Conservation (phyloP, 92 coral and sea anemone species). For the Galaxea fascicularis region DNA sequence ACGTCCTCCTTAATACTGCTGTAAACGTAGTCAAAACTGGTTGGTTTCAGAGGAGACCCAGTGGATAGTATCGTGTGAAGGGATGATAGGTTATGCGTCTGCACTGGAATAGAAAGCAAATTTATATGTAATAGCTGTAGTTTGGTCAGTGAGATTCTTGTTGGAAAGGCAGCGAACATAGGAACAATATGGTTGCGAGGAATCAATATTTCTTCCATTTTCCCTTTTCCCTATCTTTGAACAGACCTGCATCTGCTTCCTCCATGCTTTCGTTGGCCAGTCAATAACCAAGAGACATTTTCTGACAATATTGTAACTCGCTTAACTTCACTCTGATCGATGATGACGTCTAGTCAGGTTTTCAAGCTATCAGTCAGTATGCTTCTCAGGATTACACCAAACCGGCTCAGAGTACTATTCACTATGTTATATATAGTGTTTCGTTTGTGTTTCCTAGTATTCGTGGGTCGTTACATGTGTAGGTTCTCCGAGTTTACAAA, state of each 20-base stretch:
- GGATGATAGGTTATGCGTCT: constrained; percentile 70
- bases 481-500: too few relatives aligned
- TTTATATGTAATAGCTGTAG: background rate
- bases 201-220: background rate
- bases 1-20: constrained; percentile 83
- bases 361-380: too few relatives aligned
- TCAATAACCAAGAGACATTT: background rate
- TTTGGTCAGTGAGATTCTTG: background rate
- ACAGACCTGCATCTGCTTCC: background rate
- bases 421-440: too few relatives aligned
- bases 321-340: background rate
- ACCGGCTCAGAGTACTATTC: too few relatives aligned
- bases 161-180: background rate
- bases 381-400: too few relatives aligned
- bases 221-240: background rate
- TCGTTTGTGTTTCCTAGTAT: too few relatives aligned
- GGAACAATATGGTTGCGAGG: background rate
- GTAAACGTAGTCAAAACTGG: constrained; percentile 95
- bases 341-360: too few relatives aligned
- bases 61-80: constrained; percentile 92
- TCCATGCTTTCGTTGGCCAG: background rate
- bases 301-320: background rate
- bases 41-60: constrained; percentile 94
- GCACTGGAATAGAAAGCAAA: constrained; percentile 53
- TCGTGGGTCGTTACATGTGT: too few relatives aligned